Conservation (phyloP, 2,888 invertebrate genomes). For the Trachelus troglodyta region DNA sequence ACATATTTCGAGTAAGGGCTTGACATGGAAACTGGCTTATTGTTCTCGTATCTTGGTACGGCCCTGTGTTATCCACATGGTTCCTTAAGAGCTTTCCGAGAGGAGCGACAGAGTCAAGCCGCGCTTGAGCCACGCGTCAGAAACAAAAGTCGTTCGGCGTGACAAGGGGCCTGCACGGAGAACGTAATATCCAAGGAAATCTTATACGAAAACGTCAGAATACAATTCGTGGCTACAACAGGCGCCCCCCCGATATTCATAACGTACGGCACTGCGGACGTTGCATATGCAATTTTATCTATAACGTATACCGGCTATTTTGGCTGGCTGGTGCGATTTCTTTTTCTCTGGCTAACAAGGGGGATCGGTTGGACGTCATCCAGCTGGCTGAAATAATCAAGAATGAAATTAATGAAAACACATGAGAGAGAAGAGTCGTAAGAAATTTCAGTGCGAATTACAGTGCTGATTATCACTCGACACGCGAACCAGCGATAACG, state of each 20-base stretch:
- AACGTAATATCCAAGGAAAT: constrained; percentile 43
- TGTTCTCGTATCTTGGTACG: background rate
- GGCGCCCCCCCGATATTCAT: background rate
- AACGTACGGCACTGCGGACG: background rate
- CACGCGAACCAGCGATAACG: background rate
- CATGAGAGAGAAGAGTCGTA: background rate
- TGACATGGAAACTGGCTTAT: background rate
- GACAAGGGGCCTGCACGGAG: constrained; percentile 39
- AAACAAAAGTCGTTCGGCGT: constrained; percentile 52
- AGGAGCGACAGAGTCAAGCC: constrained; percentile 15
- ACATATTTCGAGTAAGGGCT: background rate
- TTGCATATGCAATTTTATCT: background rate
- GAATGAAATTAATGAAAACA: background rate
- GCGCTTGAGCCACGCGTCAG: constrained; percentile 39
- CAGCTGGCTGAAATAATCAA: background rate
- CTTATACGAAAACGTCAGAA: background rate
- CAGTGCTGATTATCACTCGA: background rate
- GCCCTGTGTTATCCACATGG: background rate
- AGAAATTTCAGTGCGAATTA: background rate
- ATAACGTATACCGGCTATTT: background rate
- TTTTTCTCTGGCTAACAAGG: background rate
- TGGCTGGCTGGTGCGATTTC: background rate
- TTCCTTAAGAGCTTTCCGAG: background rate
- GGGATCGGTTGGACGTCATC: background rate
- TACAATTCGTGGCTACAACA: background rate